Percentiles rank a stretch among this genome's conserved stretches.
These are phyloP conservation scores for Imbricaverruca yamaguchii DNA, from an alignment of 2,888 invertebrate species.

Conservation along the genomic window DNA sequence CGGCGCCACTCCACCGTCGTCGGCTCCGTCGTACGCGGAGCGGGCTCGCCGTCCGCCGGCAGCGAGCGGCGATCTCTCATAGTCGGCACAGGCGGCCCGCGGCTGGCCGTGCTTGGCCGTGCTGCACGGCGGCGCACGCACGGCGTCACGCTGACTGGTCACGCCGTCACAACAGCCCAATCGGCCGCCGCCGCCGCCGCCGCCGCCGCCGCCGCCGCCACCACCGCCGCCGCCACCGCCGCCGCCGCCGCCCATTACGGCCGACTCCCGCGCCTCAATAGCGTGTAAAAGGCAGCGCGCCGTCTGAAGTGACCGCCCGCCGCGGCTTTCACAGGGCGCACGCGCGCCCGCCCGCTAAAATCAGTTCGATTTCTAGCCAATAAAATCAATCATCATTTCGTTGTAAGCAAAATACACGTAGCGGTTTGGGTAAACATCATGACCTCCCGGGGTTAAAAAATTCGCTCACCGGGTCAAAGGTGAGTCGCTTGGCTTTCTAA, in stretches of 20 bases:
- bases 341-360: background rate
- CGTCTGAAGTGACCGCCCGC: background rate
- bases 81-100: background rate
- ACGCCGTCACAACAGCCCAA: no score
- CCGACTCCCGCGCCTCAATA: background rate
- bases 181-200: no score
- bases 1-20: background rate
- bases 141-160: no score
- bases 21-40: background rate
- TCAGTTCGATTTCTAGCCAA: conserved; percentile 13
- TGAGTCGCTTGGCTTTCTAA: conserved; percentile 14
- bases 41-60: background rate
- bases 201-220: background rate
- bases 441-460: conserved; percentile 12
- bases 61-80: background rate
- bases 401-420: background rate
- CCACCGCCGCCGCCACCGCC: background rate
- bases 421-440: background rate
- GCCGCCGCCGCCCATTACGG: background rate
- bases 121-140: no score
- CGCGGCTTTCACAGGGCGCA: no score
- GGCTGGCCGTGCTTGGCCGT: background rate
- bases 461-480: background rate
- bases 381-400: conserved; percentile 21
- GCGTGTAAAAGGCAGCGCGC: background rate